phyloP scores from a whole-genome alignment of 2,113 vertebrate genomes.

The Seriola dumerili region DNA sequence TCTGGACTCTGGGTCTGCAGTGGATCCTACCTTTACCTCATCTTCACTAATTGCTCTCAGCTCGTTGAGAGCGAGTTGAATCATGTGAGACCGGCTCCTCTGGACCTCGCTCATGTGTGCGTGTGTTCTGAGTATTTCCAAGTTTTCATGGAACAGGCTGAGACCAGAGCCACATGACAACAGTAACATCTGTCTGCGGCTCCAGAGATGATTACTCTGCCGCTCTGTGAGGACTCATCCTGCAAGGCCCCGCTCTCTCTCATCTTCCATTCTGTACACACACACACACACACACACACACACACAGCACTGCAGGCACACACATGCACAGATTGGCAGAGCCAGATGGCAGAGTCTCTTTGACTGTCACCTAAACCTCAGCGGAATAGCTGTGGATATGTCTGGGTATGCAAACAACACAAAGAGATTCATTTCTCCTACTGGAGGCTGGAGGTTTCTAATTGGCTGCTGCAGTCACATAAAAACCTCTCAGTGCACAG shows the following conservation, averaged over 20 bases:
- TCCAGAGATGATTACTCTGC: slow-evolving; percentile 80
- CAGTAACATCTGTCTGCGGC: slow-evolving; percentile 81
- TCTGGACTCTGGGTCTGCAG: not conserved
- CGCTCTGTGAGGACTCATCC: slow-evolving; percentile 71
- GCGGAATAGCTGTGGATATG: slow-evolving; percentile 53
- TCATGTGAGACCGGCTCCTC: not conserved
- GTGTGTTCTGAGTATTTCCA: slow-evolving; percentile 36
- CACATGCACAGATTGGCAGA: slow-evolving; percentile 67
- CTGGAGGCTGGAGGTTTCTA: slow-evolving; percentile 7
- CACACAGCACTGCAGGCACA: slow-evolving; percentile 14
- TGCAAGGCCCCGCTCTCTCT: slow-evolving; percentile 37
- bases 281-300: slow-evolving; percentile 18
- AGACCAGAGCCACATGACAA: slow-evolving; percentile 77
- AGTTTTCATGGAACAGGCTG: slow-evolving; percentile 60
- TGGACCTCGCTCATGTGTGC: slow-evolving; percentile 22
- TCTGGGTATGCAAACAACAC: slow-evolving; percentile 60
- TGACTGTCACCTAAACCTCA: slow-evolving; percentile 71
- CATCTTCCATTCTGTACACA: slow-evolving; percentile 42
- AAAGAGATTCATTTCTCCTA: not conserved
- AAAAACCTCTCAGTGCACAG: not conserved
- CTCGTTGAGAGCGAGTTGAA: not conserved
- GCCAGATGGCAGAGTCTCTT: slow-evolving; percentile 75
- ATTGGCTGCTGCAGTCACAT: not conserved
- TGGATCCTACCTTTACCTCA: not conserved
- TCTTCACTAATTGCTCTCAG: not conserved